Conservation (phyloP, 2,113 vertebrate genomes). For the Ochotona princeps region DNA sequence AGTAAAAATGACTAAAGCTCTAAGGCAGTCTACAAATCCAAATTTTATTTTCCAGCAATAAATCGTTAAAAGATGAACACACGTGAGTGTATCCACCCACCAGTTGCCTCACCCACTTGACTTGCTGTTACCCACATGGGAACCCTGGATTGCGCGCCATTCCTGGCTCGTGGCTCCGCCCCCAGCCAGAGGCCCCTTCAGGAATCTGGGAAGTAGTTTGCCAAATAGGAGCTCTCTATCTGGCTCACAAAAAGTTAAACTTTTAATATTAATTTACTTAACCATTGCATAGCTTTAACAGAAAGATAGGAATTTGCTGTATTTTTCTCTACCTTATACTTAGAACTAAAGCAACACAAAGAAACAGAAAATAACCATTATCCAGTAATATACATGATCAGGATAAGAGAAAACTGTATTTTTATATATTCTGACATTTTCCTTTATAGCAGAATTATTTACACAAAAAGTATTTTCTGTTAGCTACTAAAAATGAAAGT, state of each 20-base stretch:
- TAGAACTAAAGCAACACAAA: neutral
- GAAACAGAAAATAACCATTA: neutral
- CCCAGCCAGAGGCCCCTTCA: too few relatives aligned
- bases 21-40: neutral
- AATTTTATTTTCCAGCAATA: slow-evolving; percentile 29
- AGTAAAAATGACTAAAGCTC: slow-evolving; percentile 5
- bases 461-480: neutral
- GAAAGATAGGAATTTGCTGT: neutral
- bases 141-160: too few relatives aligned
- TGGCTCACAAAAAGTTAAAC: too few relatives aligned
- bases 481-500: slow-evolving; percentile 46
- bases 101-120: too few relatives aligned
- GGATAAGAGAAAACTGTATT: slow-evolving; percentile 3
- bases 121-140: too few relatives aligned
- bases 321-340: slow-evolving; percentile 47
- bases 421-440: neutral
- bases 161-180: too few relatives aligned
- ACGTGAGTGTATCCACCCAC: too few relatives aligned
- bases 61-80: too few relatives aligned
- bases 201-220: too few relatives aligned
- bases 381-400: slow-evolving; percentile 7
- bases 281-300: neutral
- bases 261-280: neutral
- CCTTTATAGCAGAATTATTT: neutral
- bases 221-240: too few relatives aligned